Base-by-base conservation (phyloP, 2,113 vertebrate genomes). In the Colinus virginianus region DNA sequence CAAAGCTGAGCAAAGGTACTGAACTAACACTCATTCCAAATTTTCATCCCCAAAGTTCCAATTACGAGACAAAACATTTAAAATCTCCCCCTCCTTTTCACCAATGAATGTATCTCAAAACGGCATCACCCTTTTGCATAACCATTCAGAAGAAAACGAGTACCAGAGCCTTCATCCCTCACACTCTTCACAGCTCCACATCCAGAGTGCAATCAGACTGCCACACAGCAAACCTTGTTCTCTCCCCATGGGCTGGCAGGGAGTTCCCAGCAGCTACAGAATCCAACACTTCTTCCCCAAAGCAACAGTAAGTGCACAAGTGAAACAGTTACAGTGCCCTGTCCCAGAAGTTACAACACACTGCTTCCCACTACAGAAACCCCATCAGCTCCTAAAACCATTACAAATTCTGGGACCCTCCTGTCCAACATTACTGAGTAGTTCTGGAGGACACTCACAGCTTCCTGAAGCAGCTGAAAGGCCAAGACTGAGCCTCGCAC, bases 371-470 rank as follows among this genome's bases (percentile, higher is more conserved):
- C 30, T 59, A 72, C 0, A 0, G 46, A n/a, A 48, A 88, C 53
- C 46, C 30, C 51, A 69, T 85, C 67, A 59, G 10, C 40, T 87
- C 89, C 61, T 80, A 87, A 90, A 86, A 68, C 48, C 63, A 56
- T 80, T 68, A 76, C 90, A 87, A 90, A 79, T 59, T 80, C 67
- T 78, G 25, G 38, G 58, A 78, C 63, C 49, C 59, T 81, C 88
- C 42, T 76, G n/a, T 56, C 62, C 82, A 75, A 68, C 11, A n/a
- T 34, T 48, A 66, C 51, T 34, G 56, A 61, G 78, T 43, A 9
- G 2, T 9, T 67, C 22, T 48, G 40, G 42, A 36, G 55, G 48
- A 77, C 21, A 34, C 80, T 79, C 43, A 61, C 40, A 76, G 53
- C 36, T 46, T 76, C 81, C 67, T 49, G 55, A 53, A 21, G 48